phyloP scores from a whole-genome alignment of 2,888 invertebrate genomes.

The Himalopsyche japonica region DNA sequence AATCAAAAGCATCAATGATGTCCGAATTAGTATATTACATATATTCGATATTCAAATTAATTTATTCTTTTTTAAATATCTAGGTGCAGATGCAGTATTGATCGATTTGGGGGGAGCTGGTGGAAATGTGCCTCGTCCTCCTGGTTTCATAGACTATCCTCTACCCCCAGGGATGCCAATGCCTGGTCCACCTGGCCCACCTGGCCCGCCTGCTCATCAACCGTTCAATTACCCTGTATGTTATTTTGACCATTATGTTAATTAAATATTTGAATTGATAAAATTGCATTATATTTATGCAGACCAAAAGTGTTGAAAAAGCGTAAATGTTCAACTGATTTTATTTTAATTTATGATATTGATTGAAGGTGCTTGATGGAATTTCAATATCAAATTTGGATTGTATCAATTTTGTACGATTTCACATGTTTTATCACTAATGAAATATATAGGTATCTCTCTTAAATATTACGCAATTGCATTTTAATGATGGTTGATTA shows the following conservation, averaged over 20 bases:
- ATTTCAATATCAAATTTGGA: too few relatives aligned
- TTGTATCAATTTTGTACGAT: too few relatives aligned
- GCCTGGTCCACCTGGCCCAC: constrained; percentile 51
- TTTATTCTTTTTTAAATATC: constrained; percentile 21
- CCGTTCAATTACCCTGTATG: constrained; percentile 71
- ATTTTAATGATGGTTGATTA: too few relatives aligned
- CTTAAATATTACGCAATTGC: too few relatives aligned
- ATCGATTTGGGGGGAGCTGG: constrained; percentile 63
- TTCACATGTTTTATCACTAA: too few relatives aligned
- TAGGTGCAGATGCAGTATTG: constrained; percentile 67
- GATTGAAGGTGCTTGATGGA: too few relatives aligned
- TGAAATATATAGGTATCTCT: too few relatives aligned
- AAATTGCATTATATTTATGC: neutral
- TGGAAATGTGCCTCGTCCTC: constrained; percentile 66
- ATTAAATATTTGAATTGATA: neutral
- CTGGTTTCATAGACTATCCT: constrained; percentile 83
- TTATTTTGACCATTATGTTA: neutral
- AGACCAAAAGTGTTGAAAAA: too few relatives aligned
- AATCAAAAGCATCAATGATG: too few relatives aligned
- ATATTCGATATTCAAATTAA: too few relatives aligned
- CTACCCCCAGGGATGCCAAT: constrained; percentile 68
- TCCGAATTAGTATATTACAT: too few relatives aligned
- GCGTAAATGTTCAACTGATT: neutral
- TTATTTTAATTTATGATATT: too few relatives aligned
- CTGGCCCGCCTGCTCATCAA: constrained; percentile 54